Base-by-base conservation (phyloP, 2,888 invertebrate species). In the Aspidapion aeneum region DNA sequence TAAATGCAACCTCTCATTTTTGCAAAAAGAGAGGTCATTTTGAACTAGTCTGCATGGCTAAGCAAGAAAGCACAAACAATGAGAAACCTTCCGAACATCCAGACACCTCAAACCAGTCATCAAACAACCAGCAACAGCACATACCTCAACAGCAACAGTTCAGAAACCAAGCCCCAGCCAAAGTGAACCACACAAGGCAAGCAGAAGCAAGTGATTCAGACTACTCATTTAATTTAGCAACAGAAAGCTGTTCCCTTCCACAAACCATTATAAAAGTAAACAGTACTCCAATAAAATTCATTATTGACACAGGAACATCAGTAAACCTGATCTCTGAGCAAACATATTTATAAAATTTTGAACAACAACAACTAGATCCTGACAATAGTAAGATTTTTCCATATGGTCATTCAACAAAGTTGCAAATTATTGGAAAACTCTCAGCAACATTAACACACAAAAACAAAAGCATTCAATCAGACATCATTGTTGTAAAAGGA, bases 1-100 rank as follows among this genome's bases (percentile, higher is more conserved):
- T 49, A 5, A 63, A 63, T 17, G 54, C 61, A 22, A 57, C 21
- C n/a, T 63, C 63, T 50, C 51, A 61, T 18, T 56, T 58, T 18
- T 66, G 63, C 56, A 20, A 20, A 0, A 65, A 65, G 21, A 58
- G 16, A 55, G 65, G 66, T 35, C 66, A 66, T 61, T 66, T 62
- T 61, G 60, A 62, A 18, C 57, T 57, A 16, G 63, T 66, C 12
- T 68, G 63, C 52, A 35, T 67, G 52, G 61, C 66, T 50, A 59
- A 59, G 19, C 55, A 61, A 19, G 1, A 58, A 60, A n/a, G n/a
- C n/a, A n/a, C n/a, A n/a, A n/a, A n/a, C n/a, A n/a, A n/a, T n/a
- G n/a, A n/a, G n/a, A n/a, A n/a, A n/a, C n/a, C n/a, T n/a, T n/a
- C n/a, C n/a, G n/a, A n/a, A n/a, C n/a, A n/a, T n/a, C n/a, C n/a